Evolutionary conservation across 2,888 invertebrate species (phyloP).

Genomic region (Catocala sponsa): DNA sequence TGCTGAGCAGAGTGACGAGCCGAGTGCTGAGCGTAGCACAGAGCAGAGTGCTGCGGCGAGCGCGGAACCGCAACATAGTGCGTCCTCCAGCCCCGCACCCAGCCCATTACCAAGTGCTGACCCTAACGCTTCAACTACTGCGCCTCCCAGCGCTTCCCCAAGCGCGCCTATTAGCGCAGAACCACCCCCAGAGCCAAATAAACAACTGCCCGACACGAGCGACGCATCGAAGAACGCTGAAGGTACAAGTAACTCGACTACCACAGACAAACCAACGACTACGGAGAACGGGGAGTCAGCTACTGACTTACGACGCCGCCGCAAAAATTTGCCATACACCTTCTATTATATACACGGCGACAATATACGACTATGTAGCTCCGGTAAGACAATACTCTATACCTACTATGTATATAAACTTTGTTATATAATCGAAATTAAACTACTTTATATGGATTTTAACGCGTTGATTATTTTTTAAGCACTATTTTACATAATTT

Average conservation of each 20-base stretch:
- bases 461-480: neutral
- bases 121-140: neutral
- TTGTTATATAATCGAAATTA: too few relatives aligned
- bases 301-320: slow-evolving; percentile 56
- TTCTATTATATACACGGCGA: slow-evolving; percentile 95
- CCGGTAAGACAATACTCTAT: slow-evolving; percentile 56
- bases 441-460: neutral
- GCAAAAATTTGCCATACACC: slow-evolving; percentile 86
- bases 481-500: too few relatives aligned
- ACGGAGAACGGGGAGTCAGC: slow-evolving; percentile 2
- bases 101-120: slow-evolving; percentile 6
- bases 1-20: slow-evolving; percentile 26
- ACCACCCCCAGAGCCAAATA: neutral
- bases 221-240: neutral
- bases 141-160: slow-evolving; percentile 12
- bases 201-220: neutral
- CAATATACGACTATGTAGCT: slow-evolving; percentile 91
- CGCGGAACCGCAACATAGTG: slow-evolving; percentile 7
- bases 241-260: neutral
- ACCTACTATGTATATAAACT: neutral
- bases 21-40: slow-evolving; percentile 22
- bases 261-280: neutral
- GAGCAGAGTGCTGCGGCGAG: slow-evolving; percentile 5
- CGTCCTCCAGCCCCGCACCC: neutral
- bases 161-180: slow-evolving; percentile 13